Evolutionary conservation across 2,113 vertebrate species (phyloP), one percentile per base, ranked within the genome.

Genomic region (Heterotilapia buettikoferi): DNA sequence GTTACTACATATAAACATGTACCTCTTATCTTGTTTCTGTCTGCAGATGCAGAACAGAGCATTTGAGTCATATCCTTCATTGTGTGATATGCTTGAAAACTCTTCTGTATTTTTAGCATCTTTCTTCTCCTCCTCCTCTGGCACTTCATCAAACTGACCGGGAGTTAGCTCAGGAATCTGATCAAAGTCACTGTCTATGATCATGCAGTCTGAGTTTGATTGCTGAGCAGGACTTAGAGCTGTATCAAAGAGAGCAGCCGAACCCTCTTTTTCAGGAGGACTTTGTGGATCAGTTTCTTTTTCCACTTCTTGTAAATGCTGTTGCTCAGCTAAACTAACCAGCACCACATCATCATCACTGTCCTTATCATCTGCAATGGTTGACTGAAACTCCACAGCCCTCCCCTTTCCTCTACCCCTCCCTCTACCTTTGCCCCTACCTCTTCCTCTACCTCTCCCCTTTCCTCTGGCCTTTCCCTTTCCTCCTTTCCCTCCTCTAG

Each of bases 1-100:
- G 24, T 85, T 86, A 76, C 12, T 6, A 88, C 36, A 80, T 85
- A 76, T 19, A 29, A 85, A 26, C 7, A 47, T 21, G 21, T 94
- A 99, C 98, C 98, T 98, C 93, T 98, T 97, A 88, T 97, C 97
- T 40, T 97, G 97, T 47, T 97, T 98, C 90, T 99, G 97, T 4
- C 96, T 97, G 91, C 98, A 99, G 68, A 98, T 97, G 94, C 98
- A 98, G 79, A 97, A 98, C 5, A 98, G 87, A 3, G 97, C 93
- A 9, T 94, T 97, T 8, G 97, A 95, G 88, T 98, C 97, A 1
- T 96, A 97, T 16, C 94, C 97, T 80, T 98, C 96, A 2, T 94
- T 92, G 19, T 97, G 97, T 0, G 94, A 96, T 87, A 96, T 96
- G 50, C 31, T 93, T 82, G 94, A 95, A 87, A 87, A 87, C 1